Conservation (phyloP, 2,113 vertebrate species). For the Bucco capensis region DNA sequence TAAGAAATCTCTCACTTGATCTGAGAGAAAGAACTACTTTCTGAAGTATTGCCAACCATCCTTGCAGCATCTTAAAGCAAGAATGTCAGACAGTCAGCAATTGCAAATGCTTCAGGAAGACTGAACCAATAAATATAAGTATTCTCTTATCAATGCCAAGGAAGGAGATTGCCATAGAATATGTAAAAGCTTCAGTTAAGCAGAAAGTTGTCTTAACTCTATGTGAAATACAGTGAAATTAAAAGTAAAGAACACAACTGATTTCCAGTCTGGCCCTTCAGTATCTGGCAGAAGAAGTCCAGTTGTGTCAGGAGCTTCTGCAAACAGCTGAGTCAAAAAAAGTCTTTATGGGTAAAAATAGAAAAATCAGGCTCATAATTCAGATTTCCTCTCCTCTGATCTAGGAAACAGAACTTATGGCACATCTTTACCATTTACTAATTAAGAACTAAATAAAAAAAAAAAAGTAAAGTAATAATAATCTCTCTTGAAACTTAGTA, state of each 20-base stretch:
- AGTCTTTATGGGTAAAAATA: neutral
- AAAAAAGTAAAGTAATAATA: neutral
- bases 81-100: neutral
- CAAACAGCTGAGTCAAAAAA: neutral
- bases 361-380: neutral
- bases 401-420: fast-evolving
- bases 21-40: neutral
- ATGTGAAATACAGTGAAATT: neutral
- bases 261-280: neutral
- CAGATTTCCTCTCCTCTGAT: neutral
- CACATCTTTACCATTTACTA: neutral
- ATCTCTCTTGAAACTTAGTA: neutral
- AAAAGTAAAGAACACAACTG: neutral
- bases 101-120: neutral
- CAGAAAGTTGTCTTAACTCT: neutral
- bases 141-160: neutral
- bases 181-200: neutral
- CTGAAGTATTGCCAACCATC: neutral
- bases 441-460: neutral
- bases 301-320: neutral
- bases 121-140: neutral
- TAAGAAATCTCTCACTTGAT: neutral
- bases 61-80: neutral
- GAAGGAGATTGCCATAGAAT: neutral
- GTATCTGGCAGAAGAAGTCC: neutral